Conservation (phyloP, 2,888 invertebrate species). For the Gisinianus flammeolus region DNA sequence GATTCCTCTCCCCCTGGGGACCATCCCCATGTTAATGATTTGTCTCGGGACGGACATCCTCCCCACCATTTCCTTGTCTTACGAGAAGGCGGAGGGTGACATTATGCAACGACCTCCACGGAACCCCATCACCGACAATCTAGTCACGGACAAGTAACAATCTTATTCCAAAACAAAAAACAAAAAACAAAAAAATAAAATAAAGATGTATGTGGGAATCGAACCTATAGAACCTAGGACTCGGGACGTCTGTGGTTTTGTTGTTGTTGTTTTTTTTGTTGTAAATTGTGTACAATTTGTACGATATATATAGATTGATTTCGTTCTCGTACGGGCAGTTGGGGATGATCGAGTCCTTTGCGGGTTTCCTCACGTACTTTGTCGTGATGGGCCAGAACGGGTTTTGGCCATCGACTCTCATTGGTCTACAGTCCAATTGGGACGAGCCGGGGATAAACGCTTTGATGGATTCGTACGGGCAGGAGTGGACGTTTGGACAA, state of each 20-base stretch:
- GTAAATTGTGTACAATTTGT: not conserved
- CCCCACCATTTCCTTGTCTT: conserved; percentile 76
- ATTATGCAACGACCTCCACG: conserved; percentile 74
- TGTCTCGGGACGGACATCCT: conserved; percentile 68
- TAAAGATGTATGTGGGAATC: too few relatives aligned
- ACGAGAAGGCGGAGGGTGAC: conserved; percentile 74
- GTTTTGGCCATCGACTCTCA: conserved; percentile 71
- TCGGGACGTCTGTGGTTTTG: too few relatives aligned
- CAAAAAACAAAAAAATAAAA: too few relatives aligned
- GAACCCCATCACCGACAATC: conserved; percentile 69
- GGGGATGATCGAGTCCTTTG: conserved; percentile 80
- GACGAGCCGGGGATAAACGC: conserved; percentile 74
- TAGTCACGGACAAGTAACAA: conserved; percentile 64
- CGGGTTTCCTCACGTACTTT: conserved; percentile 86
- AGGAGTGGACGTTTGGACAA: conserved; percentile 67
- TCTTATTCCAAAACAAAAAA: too few relatives aligned
- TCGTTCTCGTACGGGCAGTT: conserved; percentile 84
- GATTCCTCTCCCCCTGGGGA: conserved; percentile 92
- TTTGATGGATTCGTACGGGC: conserved; percentile 73
- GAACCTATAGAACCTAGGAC: too few relatives aligned
- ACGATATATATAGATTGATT: conserved; percentile 67
- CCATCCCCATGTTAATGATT: conserved; percentile 96
- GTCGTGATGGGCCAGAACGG: conserved; percentile 85
- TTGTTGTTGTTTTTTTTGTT: not conserved
- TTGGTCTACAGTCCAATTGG: conserved; percentile 74